Evolutionary conservation across 2,888 invertebrate genomes (phyloP).

Genomic region (Ophioninae sp.): DNA sequence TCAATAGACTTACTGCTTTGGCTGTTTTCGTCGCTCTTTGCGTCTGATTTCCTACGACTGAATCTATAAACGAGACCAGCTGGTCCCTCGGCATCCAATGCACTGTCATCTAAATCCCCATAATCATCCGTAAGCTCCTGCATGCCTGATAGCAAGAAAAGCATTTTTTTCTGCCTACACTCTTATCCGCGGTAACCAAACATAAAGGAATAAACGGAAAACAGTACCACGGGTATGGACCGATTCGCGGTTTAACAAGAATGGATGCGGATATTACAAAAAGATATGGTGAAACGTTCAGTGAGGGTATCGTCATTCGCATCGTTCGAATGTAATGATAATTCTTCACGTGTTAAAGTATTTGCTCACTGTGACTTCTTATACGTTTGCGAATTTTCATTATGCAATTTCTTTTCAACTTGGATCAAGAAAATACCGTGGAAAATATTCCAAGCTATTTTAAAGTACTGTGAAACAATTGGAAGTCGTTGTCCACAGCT

Average conservation of each 20-base stretch:
- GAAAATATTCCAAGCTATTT: background rate
- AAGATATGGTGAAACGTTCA: background rate
- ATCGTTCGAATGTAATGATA: background rate
- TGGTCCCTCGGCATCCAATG: slow-evolving; percentile 76
- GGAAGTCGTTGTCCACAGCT: too few relatives aligned
- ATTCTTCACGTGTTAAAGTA: background rate
- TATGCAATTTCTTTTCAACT: too few relatives aligned
- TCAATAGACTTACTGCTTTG: slow-evolving; percentile 75
- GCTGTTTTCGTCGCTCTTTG: slow-evolving; percentile 76
- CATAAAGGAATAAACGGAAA: slow-evolving; percentile 43
- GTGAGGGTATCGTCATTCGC: background rate
- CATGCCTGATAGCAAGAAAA: slow-evolving; percentile 69
- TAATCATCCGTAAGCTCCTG: slow-evolving; percentile 75
- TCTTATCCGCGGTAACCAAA: slow-evolving; percentile 59
- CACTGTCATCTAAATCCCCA: slow-evolving; percentile 76
- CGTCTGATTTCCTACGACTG: slow-evolving; percentile 76
- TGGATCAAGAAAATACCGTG: too few relatives aligned
- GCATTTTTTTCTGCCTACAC: slow-evolving; percentile 61
- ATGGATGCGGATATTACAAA: background rate
- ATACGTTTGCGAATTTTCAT: too few relatives aligned
- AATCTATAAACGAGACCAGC: slow-evolving; percentile 75
- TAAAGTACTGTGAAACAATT: too few relatives aligned
- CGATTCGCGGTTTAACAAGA: background rate
- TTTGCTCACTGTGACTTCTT: background rate
- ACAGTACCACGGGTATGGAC: background rate